Conservation (phyloP, 2,797 vertebrate species). For the Megalops cyprinoides region DNA sequence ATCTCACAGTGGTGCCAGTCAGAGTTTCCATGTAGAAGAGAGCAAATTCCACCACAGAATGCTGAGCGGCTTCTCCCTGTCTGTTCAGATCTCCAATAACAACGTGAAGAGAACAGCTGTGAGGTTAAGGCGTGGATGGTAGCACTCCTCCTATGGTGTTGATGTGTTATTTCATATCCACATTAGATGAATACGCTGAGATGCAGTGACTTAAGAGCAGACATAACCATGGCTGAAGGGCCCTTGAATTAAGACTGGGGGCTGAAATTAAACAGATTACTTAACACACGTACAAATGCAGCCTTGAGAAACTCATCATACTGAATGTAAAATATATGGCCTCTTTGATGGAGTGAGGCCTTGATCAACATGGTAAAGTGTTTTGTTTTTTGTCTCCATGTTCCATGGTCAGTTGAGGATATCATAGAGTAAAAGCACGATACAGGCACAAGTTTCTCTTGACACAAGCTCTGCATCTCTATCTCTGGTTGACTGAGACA, state of each 20-base stretch:
- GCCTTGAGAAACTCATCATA: neutral
- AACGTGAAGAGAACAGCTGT: neutral
- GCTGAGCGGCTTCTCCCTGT: neutral
- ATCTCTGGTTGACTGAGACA: no score
- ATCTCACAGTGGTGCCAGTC: conserved; percentile 28
- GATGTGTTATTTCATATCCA: neutral
- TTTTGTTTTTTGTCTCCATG: no score
- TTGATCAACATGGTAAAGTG: no score
- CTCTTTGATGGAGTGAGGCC: neutral
- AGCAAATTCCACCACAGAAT: conserved; percentile 18
- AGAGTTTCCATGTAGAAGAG: conserved; percentile 32
- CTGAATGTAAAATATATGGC: neutral
- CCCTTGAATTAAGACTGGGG: neutral
- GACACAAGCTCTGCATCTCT: no score
- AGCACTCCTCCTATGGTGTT: neutral
- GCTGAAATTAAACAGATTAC: no score
- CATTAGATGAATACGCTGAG: neutral
- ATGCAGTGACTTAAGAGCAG: neutral
- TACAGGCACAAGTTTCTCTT: no score
- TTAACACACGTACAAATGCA: neutral
- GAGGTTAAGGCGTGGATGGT: neutral
- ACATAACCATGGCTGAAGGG: neutral
- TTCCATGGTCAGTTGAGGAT: neutral
- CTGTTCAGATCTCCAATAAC: neutral
- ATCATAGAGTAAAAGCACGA: no score